phyloP scores from a whole-genome alignment of 2,797 vertebrate species.

The Heteromormyrus szaboi region DNA sequence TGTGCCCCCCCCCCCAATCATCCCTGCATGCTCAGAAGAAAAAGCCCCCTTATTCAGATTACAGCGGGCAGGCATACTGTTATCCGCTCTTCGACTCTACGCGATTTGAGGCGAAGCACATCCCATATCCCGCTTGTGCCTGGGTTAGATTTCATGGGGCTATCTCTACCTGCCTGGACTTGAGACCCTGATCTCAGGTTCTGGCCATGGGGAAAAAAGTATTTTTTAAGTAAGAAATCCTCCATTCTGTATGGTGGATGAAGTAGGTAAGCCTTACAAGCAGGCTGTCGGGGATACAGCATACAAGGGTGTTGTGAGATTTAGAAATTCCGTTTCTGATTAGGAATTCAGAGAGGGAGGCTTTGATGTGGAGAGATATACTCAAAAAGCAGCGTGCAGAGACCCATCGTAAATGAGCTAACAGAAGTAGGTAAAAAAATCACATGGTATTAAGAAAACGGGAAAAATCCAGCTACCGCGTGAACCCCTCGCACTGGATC shows the following conservation, averaged over 20 bases:
- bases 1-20: background rate
- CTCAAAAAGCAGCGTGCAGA: background rate
- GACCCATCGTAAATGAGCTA: background rate
- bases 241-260: background rate
- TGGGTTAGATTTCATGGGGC: background rate
- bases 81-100: background rate
- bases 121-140: background rate
- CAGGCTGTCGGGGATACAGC: background rate
- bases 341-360: background rate
- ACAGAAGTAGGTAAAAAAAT: background rate
- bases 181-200: background rate
- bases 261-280: background rate
- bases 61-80: background rate
- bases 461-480: background rate
- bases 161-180: background rate
- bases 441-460: background rate
- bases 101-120: background rate
- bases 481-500: background rate
- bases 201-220: background rate
- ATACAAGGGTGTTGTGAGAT: background rate
- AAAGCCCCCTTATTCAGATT: background rate
- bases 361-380: constrained; percentile 12
- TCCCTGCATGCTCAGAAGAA: background rate
- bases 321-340: constrained; percentile 11
- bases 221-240: background rate